Conservation (phyloP, 2,113 vertebrate genomes). For the Genyomyrus donnyi region DNA sequence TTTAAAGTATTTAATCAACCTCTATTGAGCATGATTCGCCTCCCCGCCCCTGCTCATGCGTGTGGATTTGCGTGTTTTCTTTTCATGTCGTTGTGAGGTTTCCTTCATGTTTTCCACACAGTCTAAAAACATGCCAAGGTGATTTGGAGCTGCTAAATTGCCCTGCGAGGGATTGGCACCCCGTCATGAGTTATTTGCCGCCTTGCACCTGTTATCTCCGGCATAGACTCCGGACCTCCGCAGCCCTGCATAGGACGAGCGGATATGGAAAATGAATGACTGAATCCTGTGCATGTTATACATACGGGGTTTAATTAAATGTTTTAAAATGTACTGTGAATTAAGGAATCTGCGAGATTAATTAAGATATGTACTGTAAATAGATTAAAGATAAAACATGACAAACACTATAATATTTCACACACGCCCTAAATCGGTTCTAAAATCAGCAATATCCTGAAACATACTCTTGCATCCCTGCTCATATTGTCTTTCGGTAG, state of each 20-base stretch:
- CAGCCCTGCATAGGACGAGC: neutral
- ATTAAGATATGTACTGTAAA: neutral
- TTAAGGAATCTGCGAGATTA: neutral
- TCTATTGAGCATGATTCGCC: neutral
- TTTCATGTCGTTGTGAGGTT: neutral
- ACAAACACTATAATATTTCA: neutral
- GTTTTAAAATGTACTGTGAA: neutral
- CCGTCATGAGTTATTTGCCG: neutral
- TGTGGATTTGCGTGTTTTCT: neutral
- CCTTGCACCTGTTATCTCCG: neutral
- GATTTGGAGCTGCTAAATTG: neutral
- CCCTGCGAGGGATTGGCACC: neutral
- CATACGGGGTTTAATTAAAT: neutral
- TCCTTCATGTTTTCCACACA: neutral
- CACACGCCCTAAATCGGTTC: neutral
- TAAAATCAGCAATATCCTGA: neutral
- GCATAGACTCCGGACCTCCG: neutral
- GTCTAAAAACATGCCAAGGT: neutral
- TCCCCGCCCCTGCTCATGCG: neutral
- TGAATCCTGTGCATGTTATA: neutral
- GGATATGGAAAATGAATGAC: neutral
- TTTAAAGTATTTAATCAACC: neutral
- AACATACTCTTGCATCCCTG: neutral
- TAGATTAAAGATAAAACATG: neutral
- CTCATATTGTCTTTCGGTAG: neutral